phyloP scores from a whole-genome alignment of 2,113 vertebrate genomes.

The Alaudala cheleensis region DNA sequence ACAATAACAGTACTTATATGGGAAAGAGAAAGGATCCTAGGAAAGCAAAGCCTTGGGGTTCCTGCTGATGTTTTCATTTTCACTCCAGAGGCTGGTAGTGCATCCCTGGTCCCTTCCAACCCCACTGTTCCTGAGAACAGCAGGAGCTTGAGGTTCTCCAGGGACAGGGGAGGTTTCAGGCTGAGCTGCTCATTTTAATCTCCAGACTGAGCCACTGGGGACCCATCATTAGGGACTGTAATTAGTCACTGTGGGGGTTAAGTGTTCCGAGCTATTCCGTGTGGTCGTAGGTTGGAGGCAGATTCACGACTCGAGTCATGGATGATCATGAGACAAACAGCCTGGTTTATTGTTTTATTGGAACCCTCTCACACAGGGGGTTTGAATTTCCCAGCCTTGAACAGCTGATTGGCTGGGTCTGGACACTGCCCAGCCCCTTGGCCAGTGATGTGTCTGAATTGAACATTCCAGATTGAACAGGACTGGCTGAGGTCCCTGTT shows the following conservation, averaged over 20 bases:
- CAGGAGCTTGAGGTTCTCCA: neutral
- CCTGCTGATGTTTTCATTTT: neutral
- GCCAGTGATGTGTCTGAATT: neutral
- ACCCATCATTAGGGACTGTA: neutral
- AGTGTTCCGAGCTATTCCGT: neutral
- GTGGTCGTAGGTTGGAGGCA: neutral
- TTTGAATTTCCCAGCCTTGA: neutral
- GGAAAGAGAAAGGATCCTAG: neutral
- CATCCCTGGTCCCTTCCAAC: neutral
- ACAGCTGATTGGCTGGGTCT: neutral
- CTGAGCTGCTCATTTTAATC: neutral
- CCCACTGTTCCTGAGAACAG: neutral
- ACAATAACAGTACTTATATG: neutral
- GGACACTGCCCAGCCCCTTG: neutral
- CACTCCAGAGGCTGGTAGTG: neutral
- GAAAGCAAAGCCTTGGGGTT: neutral
- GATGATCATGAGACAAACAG: neutral
- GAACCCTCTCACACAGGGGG: neutral
- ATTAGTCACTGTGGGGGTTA: neutral
- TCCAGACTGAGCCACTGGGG: neutral
- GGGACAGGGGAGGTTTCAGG: neutral
- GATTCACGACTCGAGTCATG: neutral
- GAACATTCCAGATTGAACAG: neutral
- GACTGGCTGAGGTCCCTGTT: neutral
- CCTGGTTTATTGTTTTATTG: neutral